Base-by-base conservation (phyloP, 2,113 vertebrate genomes). In the Argyrosomus japonicus region DNA sequence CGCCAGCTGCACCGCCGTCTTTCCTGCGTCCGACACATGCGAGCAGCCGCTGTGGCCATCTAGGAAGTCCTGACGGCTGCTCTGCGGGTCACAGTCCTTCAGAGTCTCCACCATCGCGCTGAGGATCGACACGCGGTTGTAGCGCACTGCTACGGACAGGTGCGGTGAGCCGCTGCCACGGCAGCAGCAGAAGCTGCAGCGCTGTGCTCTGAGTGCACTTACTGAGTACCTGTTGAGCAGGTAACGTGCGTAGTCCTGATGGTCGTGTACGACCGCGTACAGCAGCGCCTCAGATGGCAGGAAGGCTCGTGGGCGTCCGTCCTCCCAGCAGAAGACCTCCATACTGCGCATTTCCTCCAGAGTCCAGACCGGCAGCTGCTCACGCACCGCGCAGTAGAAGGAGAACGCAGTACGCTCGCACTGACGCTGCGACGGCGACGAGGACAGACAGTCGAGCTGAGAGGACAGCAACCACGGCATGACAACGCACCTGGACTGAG, bases 261-360 rank as follows among this genome's bases (percentile, higher is more conserved):
- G 98, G 91, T 99, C 96, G 40, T 99, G 98, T 57, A 99, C 97
- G 17, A 99, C 94, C 0, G 98, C 97, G 10, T 99, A 99, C 1
- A 99, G 95, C 80, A 99, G 93, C 2, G 98, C 98, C 76, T 99
- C 98, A 0, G 97, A 97, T 0, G 97, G 97, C 1, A 97, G 95
- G 91, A 97, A 99, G 61, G 94, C 77, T 72, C 96, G 94, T 19
- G 97, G 96, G 36, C 91, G 95, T 8, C 97, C 97, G 2, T 97
- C 97, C 63, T 99, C 97, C 97, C 98, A 99, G 91, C 97, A 96
- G 86, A 99, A 97, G 5, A 93, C 98, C 89, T 98, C 97, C 94
- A 97, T 98, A 53, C 94, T 92, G 56, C 98, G 95, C 95, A 97
- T 97, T 93, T 99, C 98, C 93, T 99, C 98, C 79, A 99, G 94